phyloP scores from a whole-genome alignment of 2,113 vertebrate species.

The Shinisaurus crocodilurus region DNA sequence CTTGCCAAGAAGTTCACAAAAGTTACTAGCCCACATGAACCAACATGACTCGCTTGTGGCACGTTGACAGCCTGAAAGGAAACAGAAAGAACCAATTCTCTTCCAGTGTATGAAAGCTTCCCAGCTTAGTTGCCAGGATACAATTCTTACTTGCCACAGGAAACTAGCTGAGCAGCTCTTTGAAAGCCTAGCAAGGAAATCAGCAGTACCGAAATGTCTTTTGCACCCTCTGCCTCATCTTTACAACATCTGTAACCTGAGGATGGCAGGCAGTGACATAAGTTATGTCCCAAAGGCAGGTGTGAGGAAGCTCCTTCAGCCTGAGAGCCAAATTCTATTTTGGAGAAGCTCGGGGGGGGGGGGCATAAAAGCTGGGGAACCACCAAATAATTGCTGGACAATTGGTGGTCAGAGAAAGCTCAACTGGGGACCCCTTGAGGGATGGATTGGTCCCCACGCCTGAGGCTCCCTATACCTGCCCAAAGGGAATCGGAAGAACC shows the following conservation, averaged over 20 bases:
- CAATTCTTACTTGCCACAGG: not conserved
- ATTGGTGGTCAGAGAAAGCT: too few relatives aligned
- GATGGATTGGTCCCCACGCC: too few relatives aligned
- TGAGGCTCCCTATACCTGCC: too few relatives aligned
- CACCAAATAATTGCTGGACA: too few relatives aligned
- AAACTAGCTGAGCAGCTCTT: not conserved
- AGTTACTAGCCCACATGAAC: not conserved
- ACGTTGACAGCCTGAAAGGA: not conserved
- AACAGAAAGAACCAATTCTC: not conserved
- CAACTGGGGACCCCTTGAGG: too few relatives aligned
- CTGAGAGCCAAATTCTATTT: too few relatives aligned
- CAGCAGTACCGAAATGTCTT: not conserved
- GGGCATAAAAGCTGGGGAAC: too few relatives aligned
- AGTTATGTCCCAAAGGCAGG: too few relatives aligned
- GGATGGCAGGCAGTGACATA: too few relatives aligned
- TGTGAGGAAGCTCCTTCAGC: too few relatives aligned
- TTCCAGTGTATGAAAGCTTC: not conserved
- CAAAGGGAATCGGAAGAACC: too few relatives aligned
- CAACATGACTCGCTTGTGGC: not conserved
- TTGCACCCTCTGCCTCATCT: not conserved
- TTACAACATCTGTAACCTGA: not conserved
- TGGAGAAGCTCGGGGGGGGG: too few relatives aligned
- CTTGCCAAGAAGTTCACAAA: not conserved
- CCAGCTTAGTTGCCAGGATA: not conserved
- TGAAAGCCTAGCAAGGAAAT: not conserved